These are phyloP conservation scores for Galeruca laticollis DNA, from an alignment of 2,888 invertebrate species.

Conservation along the genomic window DNA sequence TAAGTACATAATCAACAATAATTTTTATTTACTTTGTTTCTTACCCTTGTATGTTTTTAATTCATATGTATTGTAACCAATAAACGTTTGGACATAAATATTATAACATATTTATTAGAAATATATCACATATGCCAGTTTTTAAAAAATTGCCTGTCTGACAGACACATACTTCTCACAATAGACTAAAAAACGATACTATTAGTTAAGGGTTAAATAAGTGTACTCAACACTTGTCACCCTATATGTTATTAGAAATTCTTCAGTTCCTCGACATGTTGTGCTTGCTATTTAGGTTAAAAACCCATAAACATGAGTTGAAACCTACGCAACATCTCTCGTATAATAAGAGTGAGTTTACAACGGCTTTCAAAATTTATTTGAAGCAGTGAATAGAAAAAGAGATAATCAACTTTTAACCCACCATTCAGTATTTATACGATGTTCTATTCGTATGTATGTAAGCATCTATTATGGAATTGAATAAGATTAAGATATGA, in stretches of 20 bases:
- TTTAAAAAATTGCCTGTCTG: too few relatives aligned
- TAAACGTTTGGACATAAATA: too few relatives aligned
- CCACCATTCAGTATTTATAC: conserved; percentile 32
- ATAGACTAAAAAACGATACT: too few relatives aligned
- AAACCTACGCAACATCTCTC: conserved; percentile 22
- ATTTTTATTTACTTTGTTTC: too few relatives aligned
- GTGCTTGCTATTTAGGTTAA: conserved; percentile 10
- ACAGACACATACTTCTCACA: too few relatives aligned
- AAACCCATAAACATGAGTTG: conserved; percentile 22
- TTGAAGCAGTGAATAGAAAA: conserved; percentile 26
- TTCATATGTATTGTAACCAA: too few relatives aligned
- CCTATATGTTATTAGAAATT: neutral
- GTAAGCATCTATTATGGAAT: conserved; percentile 35
- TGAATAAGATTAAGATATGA: conserved; percentile 44
- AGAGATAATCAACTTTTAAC: conserved; percentile 35
- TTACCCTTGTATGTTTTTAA: too few relatives aligned
- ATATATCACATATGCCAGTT: too few relatives aligned
- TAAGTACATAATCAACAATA: too few relatives aligned
- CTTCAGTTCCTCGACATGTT: neutral
- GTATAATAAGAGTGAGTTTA: conserved; percentile 29
- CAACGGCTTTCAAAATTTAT: conserved; percentile 33
- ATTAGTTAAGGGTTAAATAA: too few relatives aligned
- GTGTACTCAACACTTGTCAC: too few relatives aligned
- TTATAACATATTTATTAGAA: too few relatives aligned
- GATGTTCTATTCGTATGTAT: conserved; percentile 32